phyloP scores from a whole-genome alignment of 2,888 invertebrate genomes.

The Diogma glabrata region DNA sequence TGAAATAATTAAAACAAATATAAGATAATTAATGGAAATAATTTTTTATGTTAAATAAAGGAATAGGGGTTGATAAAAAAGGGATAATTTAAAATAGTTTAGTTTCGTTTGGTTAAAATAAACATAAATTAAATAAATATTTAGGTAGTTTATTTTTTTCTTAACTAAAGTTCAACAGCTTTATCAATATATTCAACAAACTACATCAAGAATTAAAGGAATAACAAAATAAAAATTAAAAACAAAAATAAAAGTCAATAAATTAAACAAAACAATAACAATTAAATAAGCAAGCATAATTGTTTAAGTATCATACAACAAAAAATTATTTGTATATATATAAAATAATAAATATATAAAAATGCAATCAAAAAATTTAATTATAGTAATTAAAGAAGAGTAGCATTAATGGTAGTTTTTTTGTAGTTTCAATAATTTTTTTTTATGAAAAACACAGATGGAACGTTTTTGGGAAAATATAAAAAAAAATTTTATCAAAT shows the following conservation, averaged over 20 bases:
- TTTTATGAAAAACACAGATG: no score
- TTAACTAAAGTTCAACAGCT: slow-evolving; percentile 13
- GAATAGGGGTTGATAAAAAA: slow-evolving; percentile 3
- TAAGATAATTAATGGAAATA: neutral
- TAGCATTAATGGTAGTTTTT: no score
- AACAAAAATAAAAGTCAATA: slow-evolving; percentile 6
- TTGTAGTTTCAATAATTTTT: no score
- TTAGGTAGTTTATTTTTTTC: neutral
- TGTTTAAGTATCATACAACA: neutral
- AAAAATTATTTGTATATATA: no score
- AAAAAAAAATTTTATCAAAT: no score
- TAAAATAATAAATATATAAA: no score
- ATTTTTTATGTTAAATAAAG: neutral
- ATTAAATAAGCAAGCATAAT: neutral
- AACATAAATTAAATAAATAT: neutral
- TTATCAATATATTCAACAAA: slow-evolving; percentile 16
- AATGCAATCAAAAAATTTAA: no score
- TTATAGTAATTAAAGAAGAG: no score
- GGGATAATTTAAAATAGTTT: neutral
- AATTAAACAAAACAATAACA: slow-evolving; percentile 3
- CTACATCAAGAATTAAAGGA: slow-evolving; percentile 6
- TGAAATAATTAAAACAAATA: slow-evolving; percentile 1
- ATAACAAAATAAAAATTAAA: neutral
- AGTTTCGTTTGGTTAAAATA: no score
- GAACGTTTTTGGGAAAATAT: no score